Evolutionary conservation across 2,113 vertebrate genomes (phyloP).

Genomic region (Macaca nemestrina): DNA sequence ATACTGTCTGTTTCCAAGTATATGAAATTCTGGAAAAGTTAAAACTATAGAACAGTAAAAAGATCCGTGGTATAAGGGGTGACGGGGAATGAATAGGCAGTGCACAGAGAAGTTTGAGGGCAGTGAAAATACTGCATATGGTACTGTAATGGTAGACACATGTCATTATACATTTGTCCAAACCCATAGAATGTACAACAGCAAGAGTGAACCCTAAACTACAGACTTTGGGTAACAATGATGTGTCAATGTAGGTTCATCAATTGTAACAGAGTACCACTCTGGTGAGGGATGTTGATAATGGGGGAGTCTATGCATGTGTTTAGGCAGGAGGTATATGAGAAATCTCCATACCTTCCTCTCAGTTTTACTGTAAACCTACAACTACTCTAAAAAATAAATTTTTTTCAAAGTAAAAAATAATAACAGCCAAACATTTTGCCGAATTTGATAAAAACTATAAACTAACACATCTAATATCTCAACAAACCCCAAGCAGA

Average conservation of each 20-base stretch:
- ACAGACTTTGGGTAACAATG: not conserved
- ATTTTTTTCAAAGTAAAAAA: not conserved
- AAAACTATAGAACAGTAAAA: not conserved
- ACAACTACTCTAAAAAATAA: not conserved
- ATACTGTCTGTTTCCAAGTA: not conserved
- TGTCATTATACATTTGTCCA: not conserved
- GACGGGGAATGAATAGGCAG: not conserved
- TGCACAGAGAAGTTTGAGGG: not conserved
- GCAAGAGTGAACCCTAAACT: not conserved
- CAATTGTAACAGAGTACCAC: not conserved
- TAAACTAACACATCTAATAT: not conserved
- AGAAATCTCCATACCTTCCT: not conserved
- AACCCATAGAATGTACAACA: not conserved
- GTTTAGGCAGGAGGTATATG: not conserved
- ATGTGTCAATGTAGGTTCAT: too few relatives aligned
- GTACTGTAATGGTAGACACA: not conserved
- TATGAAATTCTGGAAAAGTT: not conserved
- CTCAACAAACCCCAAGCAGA: not conserved
- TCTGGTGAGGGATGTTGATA: not conserved
- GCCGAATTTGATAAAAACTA: not conserved
- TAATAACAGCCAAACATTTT: not conserved
- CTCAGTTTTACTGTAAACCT: not conserved
- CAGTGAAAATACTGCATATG: not conserved
- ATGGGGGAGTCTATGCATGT: not conserved
- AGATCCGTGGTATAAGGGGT: not conserved